phyloP scores from a whole-genome alignment of 2,888 invertebrate genomes.

The Therioaphis trifolii region DNA sequence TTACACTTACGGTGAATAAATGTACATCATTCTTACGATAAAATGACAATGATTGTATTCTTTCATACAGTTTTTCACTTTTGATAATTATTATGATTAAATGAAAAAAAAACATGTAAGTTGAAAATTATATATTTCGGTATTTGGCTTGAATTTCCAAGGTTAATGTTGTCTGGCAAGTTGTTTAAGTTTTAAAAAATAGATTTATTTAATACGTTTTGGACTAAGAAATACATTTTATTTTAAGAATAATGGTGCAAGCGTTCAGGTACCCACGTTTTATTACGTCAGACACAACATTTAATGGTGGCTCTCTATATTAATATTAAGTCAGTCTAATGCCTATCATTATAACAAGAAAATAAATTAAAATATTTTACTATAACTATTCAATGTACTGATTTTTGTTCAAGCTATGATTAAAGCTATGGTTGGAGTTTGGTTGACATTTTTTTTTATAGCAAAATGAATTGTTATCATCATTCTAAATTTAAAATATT shows the following conservation, averaged over 20 bases:
- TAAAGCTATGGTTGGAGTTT: too few relatives aligned
- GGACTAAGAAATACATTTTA: constrained; percentile 22
- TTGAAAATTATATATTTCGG: constrained; percentile 39
- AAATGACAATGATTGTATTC: too few relatives aligned
- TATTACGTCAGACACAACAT: background rate
- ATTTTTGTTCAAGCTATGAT: too few relatives aligned
- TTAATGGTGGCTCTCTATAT: background rate
- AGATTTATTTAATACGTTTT: constrained; percentile 36
- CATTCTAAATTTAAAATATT: too few relatives aligned
- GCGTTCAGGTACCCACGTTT: constrained; percentile 9
- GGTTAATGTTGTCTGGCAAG: constrained; percentile 32
- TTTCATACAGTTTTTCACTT: too few relatives aligned
- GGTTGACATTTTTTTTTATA: too few relatives aligned
- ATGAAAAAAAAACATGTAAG: background rate
- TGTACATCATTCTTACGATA: too few relatives aligned
- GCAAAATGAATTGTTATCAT: too few relatives aligned
- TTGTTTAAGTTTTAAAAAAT: background rate
- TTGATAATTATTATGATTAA: background rate
- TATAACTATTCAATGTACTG: background rate
- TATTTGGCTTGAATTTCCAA: constrained; percentile 44
- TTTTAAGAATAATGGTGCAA: constrained; percentile 47
- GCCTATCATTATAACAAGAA: background rate
- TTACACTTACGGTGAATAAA: too few relatives aligned
- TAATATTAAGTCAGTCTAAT: background rate
- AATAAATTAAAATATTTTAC: background rate